phyloP scores from a whole-genome alignment of 2,797 vertebrate species.

The Anolis apletophallus region DNA sequence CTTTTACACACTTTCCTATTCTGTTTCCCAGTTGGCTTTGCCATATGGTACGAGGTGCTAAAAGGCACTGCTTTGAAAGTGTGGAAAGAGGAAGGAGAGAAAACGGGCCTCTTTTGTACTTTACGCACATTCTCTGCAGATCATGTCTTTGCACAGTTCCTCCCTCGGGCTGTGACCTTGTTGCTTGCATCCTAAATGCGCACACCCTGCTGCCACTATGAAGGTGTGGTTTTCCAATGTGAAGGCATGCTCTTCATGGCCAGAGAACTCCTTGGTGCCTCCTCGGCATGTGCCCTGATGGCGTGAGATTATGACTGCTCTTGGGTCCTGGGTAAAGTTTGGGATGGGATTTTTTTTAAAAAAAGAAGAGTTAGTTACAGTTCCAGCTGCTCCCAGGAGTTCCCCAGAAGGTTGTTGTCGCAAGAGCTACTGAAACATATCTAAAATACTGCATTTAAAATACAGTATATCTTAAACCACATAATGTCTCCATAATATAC shows the following conservation, averaged over 20 bases:
- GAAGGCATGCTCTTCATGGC: background rate
- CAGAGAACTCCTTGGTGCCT: background rate
- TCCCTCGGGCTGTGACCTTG: background rate
- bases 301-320: background rate
- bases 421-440: background rate
- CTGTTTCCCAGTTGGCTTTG: background rate
- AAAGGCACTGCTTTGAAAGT: background rate
- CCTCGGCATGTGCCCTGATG: constrained; percentile 52
- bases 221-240: background rate
- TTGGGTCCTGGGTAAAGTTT: background rate
- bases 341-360: background rate
- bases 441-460: background rate
- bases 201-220: background rate
- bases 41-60: background rate
- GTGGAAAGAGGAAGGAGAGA: background rate
- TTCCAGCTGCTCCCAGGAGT: too few species aligned
- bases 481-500: background rate
- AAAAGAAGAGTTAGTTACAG: too few species aligned
- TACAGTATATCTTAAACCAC: too few species aligned
- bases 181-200: background rate
- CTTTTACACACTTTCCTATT: background rate
- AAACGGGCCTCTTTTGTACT: background rate
- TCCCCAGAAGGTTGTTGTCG: too few species aligned
- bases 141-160: background rate
- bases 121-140: background rate